phyloP scores from a whole-genome alignment of 2,888 invertebrate genomes.

The Pterostichus madidus region DNA sequence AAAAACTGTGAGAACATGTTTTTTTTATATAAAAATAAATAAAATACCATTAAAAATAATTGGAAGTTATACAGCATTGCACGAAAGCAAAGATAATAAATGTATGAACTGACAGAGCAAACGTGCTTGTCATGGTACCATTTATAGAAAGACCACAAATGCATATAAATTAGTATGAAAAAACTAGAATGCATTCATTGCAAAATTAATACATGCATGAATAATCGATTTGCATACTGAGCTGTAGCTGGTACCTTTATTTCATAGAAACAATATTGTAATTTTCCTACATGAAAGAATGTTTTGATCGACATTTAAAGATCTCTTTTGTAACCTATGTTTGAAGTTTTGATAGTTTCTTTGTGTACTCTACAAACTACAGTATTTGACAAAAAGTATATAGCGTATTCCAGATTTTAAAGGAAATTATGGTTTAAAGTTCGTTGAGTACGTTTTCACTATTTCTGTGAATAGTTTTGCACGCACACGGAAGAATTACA shows the following conservation, averaged over 20 bases:
- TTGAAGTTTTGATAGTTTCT: neutral
- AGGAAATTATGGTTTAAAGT: conserved; percentile 13
- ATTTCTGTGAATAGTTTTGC: neutral
- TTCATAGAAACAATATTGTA: conserved; percentile 22
- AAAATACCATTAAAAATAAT: conserved; percentile 20
- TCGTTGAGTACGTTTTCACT: conserved; percentile 2
- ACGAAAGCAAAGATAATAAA: conserved; percentile 15
- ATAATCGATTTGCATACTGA: conserved; percentile 9
- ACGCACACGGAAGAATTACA: conserved; percentile 7
- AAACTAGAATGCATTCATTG: conserved; percentile 23
- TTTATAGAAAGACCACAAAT: conserved; percentile 33
- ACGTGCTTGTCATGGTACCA: conserved; percentile 26
- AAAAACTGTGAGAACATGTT: conserved; percentile 11
- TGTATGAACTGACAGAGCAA: conserved; percentile 14
- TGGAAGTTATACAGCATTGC: conserved; percentile 21
- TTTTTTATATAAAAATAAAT: conserved; percentile 3
- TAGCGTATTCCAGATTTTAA: neutral
- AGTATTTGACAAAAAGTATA: conserved; percentile 1
- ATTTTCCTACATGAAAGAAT: neutral
- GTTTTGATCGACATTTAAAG: too few species aligned
- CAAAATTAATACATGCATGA: conserved; percentile 11
- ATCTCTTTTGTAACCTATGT: neutral
- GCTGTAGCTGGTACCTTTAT: conserved; percentile 9
- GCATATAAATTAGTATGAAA: conserved; percentile 20
- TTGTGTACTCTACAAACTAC: neutral